Evolutionary conservation across 2,113 vertebrate species (phyloP).

Genomic region (Python bivittatus): DNA sequence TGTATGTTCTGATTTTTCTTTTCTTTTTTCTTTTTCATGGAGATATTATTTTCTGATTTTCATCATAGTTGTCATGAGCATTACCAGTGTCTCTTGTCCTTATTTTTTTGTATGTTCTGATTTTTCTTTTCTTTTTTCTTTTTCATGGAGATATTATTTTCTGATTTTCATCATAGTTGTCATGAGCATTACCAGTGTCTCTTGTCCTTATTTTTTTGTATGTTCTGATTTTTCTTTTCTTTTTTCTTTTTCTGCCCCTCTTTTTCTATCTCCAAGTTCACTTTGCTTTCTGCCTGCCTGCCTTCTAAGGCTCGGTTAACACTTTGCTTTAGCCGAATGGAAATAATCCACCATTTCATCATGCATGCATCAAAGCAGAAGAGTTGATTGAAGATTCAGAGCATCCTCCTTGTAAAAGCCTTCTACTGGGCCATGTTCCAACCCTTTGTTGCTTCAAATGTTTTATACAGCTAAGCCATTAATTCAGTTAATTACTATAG

Average conservation of each 20-base stretch:
- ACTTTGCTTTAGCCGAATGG: background rate
- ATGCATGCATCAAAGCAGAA: conserved; percentile 40
- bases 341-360: background rate
- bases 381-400: conserved; percentile 54
- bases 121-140: background rate
- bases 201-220: background rate
- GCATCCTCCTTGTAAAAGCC: conserved; percentile 61
- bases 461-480: conserved; percentile 49
- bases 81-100: background rate
- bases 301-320: background rate
- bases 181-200: background rate
- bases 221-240: background rate
- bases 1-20: background rate
- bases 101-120: background rate
- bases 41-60: background rate
- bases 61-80: background rate
- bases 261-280: background rate
- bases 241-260: background rate
- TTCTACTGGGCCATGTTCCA: conserved; percentile 59
- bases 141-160: background rate
- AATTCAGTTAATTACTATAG: conserved; percentile 64
- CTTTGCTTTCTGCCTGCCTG: background rate
- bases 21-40: too few relatives aligned
- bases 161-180: background rate
- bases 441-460: conserved; percentile 57